These are phyloP conservation scores for Cariama cristata DNA, from an alignment of 2,113 vertebrate genomes.

Conservation along the genomic window DNA sequence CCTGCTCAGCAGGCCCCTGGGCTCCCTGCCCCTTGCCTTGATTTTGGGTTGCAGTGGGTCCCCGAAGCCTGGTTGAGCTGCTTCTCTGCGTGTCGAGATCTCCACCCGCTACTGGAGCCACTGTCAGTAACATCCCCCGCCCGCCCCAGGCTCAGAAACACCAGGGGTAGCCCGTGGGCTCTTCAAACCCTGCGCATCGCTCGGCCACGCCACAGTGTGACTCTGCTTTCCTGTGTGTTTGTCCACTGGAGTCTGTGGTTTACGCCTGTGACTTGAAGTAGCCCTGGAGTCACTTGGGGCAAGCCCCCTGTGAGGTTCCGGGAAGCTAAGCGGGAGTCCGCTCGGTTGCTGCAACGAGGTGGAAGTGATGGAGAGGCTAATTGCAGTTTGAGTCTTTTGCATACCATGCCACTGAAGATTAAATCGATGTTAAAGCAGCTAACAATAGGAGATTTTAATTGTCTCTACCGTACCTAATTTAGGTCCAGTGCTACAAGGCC, in stretches of 20 bases:
- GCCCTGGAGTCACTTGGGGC: rapidly evolving
- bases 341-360: not conserved
- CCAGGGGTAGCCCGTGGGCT: not conserved
- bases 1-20: rapidly evolving
- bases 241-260: not conserved
- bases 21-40: not conserved
- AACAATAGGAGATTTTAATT: not conserved
- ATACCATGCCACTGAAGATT: not conserved
- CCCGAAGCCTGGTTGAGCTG: rapidly evolving
- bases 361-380: not conserved
- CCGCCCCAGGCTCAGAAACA: rapidly evolving
- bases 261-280: not conserved
- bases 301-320: rapidly evolving
- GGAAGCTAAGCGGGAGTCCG: not conserved
- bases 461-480: not conserved
- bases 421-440: conserved; percentile 12
- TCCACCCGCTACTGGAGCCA: rapidly evolving
- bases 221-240: not conserved
- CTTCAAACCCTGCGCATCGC: rapidly evolving
- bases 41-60: not conserved
- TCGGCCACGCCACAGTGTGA: rapidly evolving
- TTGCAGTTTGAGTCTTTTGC: not conserved
- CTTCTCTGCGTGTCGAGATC: rapidly evolving
- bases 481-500: not conserved
- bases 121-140: rapidly evolving